These are phyloP conservation scores for Myiozetetes cayanensis DNA, from an alignment of 2,113 vertebrate genomes.

Conservation along the genomic window DNA sequence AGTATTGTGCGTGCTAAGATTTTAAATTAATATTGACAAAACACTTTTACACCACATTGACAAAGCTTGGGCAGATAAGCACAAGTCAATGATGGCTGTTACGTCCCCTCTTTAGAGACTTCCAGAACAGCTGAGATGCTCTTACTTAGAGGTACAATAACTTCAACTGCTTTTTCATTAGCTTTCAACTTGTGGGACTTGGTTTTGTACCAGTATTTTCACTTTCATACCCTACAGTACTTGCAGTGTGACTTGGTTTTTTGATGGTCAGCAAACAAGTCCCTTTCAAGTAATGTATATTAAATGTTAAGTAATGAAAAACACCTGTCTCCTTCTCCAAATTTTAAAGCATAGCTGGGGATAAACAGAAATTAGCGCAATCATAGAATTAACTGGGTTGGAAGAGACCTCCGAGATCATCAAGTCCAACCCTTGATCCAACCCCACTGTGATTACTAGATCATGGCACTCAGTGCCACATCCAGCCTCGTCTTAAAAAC, in stretches of 20 bases:
- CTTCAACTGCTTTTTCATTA: neutral
- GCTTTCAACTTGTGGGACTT: neutral
- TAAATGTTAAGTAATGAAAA: neutral
- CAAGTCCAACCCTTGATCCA: too few relatives aligned
- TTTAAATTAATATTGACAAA: neutral
- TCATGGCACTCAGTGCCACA: too few relatives aligned
- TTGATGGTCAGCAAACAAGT: neutral
- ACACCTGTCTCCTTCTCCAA: neutral
- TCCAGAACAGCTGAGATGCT: neutral
- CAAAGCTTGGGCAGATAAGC: neutral
- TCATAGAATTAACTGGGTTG: too few relatives aligned
- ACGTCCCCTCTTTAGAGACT: neutral
- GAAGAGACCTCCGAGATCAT: too few relatives aligned
- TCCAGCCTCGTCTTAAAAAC: too few relatives aligned
- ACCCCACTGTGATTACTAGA: too few relatives aligned
- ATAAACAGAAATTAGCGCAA: neutral
- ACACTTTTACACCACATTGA: neutral
- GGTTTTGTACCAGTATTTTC: neutral
- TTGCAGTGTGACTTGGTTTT: fast-evolving
- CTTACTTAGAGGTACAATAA: neutral
- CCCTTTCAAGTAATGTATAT: neutral
- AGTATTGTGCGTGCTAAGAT: neutral
- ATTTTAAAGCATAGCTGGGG: neutral
- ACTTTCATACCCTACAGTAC: neutral
- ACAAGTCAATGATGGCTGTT: neutral